Evolutionary conservation across 2,797 vertebrate genomes (phyloP).

Genomic region (Australoheros facetus): DNA sequence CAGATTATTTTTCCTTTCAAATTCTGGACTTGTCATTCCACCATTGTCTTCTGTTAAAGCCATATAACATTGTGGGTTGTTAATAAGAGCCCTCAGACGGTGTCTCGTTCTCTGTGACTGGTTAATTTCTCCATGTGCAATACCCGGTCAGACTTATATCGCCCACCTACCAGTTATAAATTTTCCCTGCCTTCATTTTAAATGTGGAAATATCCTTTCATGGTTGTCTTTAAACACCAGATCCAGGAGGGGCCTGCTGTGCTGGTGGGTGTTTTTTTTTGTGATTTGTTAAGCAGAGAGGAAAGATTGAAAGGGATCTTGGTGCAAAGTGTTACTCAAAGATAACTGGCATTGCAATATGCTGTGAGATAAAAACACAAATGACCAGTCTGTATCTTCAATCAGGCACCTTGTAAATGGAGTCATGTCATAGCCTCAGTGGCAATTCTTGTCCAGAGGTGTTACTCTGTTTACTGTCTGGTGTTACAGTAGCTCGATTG

Average conservation of each 20-base stretch:
- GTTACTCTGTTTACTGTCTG: background rate
- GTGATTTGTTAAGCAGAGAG: conserved; percentile 70
- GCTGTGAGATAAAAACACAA: conserved; percentile 26
- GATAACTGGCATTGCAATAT: conserved; percentile 21
- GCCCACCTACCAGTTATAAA: conserved; percentile 42
- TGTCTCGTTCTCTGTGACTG: conserved; percentile 39
- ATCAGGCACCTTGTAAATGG: conserved; percentile 48
- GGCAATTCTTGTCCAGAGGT: background rate
- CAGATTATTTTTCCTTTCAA: background rate
- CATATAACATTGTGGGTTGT: conserved; percentile 18
- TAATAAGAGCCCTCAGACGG: conserved; percentile 36
- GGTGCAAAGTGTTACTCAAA: conserved; percentile 16
- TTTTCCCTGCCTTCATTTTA: conserved; percentile 38
- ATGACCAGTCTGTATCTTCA: conserved; percentile 26
- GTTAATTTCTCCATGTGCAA: conserved; percentile 23
- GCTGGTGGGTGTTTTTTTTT: conserved; percentile 41
- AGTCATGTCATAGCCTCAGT: conserved; percentile 3
- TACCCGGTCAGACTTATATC: conserved; percentile 15
- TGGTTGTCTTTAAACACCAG: conserved; percentile 32
- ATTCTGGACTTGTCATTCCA: background rate
- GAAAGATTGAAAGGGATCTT: conserved; percentile 33
- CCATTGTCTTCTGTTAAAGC: conserved; percentile 50
- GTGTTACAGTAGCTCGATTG: background rate
- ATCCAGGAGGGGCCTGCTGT: conserved; percentile 29
- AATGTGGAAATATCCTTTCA: conserved; percentile 63